These are phyloP conservation scores for Aphaenogaster ashmeadi DNA, from an alignment of 1,140 invertebrate species.

Conservation along the genomic window DNA sequence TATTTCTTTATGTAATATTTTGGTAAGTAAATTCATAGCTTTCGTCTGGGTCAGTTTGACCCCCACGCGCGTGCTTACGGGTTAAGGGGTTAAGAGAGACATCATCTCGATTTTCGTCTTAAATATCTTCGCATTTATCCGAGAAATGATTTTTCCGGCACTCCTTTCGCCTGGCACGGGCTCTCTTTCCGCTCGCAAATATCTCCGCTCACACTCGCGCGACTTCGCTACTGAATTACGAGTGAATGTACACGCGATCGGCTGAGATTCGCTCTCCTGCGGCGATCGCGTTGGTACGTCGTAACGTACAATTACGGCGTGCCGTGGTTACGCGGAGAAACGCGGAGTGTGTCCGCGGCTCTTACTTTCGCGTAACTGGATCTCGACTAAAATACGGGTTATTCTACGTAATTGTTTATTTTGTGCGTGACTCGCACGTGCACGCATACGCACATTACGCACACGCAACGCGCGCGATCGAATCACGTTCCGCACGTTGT, in stretches of 20 bases:
- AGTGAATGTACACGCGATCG: background rate
- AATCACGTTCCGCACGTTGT: constrained; percentile 26
- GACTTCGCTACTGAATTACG: background rate
- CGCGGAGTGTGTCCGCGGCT: constrained; percentile 23
- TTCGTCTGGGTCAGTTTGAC: too few relatives aligned
- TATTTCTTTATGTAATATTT: too few relatives aligned
- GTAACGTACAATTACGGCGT: constrained; percentile 7
- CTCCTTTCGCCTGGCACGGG: background rate
- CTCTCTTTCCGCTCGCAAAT: background rate
- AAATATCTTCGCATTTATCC: background rate
- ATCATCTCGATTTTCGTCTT: background rate
- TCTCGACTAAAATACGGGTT: constrained; percentile 51
- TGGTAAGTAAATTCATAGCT: too few relatives aligned
- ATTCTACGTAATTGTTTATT: constrained; percentile 68
- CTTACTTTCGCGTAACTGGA: constrained; percentile 71
- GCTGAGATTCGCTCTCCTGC: background rate
- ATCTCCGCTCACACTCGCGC: background rate
- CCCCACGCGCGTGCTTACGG: too few relatives aligned
- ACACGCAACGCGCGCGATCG: background rate
- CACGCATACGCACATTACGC: background rate
- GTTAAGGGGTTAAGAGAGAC: too few relatives aligned
- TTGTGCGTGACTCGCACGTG: background rate
- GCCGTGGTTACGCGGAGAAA: background rate
- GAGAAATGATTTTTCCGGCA: background rate
- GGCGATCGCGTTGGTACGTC: background rate